Evolutionary conservation across 2,797 vertebrate genomes (phyloP), one percentile per base, ranked within the genome.

Genomic region (Poecilia picta): DNA sequence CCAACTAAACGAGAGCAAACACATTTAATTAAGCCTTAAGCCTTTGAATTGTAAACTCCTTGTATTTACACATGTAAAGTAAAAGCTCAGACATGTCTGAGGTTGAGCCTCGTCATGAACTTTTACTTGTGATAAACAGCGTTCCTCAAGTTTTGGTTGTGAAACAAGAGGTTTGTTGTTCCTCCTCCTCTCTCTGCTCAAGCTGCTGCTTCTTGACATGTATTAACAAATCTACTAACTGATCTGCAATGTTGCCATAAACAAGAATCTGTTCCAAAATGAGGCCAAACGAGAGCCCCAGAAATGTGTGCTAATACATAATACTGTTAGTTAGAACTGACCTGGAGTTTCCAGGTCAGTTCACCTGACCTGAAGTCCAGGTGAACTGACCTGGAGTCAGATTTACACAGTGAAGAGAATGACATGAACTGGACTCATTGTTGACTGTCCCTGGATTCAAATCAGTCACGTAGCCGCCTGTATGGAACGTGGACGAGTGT

Each of bases 231-330:
- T 62, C 20, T 53, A 75, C 55, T 75, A 47, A 36, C 12, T 73
- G 33, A 33, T 33, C 15, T 36, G n/a, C 20, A 57, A 33, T 33
- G 12, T 70, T 41, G 43, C 6, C 68, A 20, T 2, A 66, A 36
- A 59, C 16, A 36, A 11, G 55, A 45, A 75, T 77, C 70, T 15
- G 55, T 51, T 36, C 49, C 43, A 23, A 16, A 80, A 84, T 57
- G 13, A 72, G 28, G 33, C 20, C 6, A 78, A 87, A 89, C n/a
- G 70, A 75, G 46, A 25, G 51, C 33, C 36, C 23, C 7, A 53
- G 43, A 81, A 81, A 88, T 43, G 74, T 68, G 79, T 43, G 1
- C 49, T 8, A 51, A 51, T 23, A 51, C 20, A 23, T 51, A 51
- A 49, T 18, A 49, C 2, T 8, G 18, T 8, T 20, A 20, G 47